Conservation (phyloP, 2,113 vertebrate genomes). For the Elaphurus davidianus region DNA sequence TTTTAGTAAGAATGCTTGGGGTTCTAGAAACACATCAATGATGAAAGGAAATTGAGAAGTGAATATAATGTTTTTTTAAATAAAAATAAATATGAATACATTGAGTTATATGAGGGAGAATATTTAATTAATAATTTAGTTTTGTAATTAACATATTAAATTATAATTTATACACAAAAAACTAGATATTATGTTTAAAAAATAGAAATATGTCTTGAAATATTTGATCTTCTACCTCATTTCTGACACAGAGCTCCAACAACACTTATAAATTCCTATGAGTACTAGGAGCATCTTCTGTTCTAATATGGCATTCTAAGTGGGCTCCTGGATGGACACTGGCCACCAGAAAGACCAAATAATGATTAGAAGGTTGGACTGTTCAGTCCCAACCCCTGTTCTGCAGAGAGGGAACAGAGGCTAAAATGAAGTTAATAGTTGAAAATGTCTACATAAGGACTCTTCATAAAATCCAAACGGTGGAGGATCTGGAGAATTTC, state of each 20-base stretch:
- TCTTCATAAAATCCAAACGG: not conserved
- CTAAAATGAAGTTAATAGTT: not conserved
- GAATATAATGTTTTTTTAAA: not conserved
- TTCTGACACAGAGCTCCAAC: not conserved
- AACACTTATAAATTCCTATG: not conserved
- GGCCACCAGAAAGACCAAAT: not conserved
- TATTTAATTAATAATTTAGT: not conserved
- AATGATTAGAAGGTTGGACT: not conserved
- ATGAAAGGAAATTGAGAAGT: not conserved
- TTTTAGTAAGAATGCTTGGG: not conserved
- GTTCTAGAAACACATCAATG: not conserved
- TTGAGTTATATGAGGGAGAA: not conserved
- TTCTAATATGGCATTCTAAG: not conserved
- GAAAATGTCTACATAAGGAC: not conserved
- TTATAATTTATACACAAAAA: not conserved
- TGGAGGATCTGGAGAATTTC: not conserved
- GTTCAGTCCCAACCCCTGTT: not conserved
- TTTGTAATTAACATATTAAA: not conserved
- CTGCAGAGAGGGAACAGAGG: not conserved
- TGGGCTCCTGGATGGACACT: not conserved
- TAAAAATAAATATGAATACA: not conserved
- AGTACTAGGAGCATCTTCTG: not conserved
- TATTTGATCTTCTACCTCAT: not conserved
- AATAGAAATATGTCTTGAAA: not conserved
- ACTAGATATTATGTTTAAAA: not conserved